A percentile compares a stretch with the other conserved stretches of the same genome.
Conservation (phyloP, 2,113 vertebrate species). For the Prinia subflava region DNA sequence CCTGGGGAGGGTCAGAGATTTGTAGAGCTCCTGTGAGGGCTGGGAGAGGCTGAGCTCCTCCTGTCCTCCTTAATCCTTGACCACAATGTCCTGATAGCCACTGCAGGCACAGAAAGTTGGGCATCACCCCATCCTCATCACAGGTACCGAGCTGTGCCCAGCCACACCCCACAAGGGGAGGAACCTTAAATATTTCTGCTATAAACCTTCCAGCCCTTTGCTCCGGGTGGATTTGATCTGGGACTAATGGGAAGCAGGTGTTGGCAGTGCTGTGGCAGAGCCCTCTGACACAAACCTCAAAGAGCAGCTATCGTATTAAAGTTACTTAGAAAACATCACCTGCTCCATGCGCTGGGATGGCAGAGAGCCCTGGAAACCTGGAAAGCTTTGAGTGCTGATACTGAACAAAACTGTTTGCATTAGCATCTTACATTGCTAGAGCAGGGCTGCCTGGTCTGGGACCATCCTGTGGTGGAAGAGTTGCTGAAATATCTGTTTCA, state of each 20-base stretch:
- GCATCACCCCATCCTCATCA: neutral
- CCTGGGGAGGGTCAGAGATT: neutral
- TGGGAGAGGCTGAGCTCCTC: neutral
- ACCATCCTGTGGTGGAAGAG: neutral
- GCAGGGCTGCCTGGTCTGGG: neutral
- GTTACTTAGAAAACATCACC: neutral
- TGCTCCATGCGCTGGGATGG: rapidly evolving
- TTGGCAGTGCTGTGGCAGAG: neutral
- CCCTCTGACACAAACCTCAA: neutral
- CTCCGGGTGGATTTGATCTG: neutral
- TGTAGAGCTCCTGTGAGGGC: neutral
- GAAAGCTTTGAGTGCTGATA: neutral
- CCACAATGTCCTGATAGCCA: too few relatives aligned
- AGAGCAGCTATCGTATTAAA: neutral
- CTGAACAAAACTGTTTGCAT: neutral
- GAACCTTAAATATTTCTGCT: neutral
- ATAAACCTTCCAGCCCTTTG: neutral
- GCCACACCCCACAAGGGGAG: neutral
- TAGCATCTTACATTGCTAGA: neutral
- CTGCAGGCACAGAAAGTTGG: neutral
- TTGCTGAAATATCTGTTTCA: neutral
- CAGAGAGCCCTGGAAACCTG: neutral
- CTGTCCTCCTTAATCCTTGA: neutral
- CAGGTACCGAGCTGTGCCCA: neutral
- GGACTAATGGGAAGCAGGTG: neutral